A percentile compares a stretch with the other conserved stretches of the same genome.
Evolutionary conservation across 92 coral and sea anemone genomes (phyloP).

Genomic region (Montipora capitata): DNA sequence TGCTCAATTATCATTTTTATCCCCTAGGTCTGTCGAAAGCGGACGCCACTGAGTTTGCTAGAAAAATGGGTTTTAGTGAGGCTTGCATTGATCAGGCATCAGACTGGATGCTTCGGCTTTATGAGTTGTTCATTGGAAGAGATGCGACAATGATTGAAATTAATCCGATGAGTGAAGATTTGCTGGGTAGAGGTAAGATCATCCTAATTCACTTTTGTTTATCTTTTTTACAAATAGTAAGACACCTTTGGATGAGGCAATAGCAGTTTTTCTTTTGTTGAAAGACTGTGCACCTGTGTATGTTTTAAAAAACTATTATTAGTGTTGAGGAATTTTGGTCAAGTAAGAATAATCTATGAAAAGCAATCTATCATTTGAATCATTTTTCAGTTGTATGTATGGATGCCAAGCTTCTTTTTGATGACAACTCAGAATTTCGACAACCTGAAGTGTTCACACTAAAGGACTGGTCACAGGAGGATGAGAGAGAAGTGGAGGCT

Average conservation of each 20-base stretch:
- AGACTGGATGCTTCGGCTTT: slow-evolving; percentile 87
- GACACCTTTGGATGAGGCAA: too few relatives aligned
- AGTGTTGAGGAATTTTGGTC: background rate
- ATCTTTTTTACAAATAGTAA: too few relatives aligned
- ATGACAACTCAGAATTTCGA: slow-evolving; percentile 94
- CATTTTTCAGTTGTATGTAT: slow-evolving; percentile 89
- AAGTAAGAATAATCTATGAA: background rate
- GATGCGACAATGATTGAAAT: slow-evolving; percentile 95
- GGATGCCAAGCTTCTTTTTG: slow-evolving; percentile 97
- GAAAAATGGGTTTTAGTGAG: slow-evolving; percentile 91
- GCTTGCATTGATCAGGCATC: slow-evolving; percentile 90
- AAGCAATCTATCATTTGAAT: too few relatives aligned
- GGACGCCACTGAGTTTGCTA: slow-evolving; percentile 89
- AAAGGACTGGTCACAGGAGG: slow-evolving; percentile 98
- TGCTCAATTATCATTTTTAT: background rate
- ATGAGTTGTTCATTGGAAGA: slow-evolving; percentile 82
- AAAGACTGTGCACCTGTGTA: too few relatives aligned
- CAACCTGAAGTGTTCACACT: slow-evolving; percentile 89
- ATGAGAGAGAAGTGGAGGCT: slow-evolving; percentile 94
- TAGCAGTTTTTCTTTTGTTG: too few relatives aligned
- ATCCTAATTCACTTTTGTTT: too few relatives aligned
- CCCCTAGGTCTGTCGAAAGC: slow-evolving; percentile 78
- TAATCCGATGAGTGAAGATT: slow-evolving; percentile 97
- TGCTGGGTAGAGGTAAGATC: slow-evolving; percentile 90
- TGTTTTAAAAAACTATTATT: too few relatives aligned